Conservation (phyloP, 2,888 invertebrate genomes). For the Cistogaster globosa region DNA sequence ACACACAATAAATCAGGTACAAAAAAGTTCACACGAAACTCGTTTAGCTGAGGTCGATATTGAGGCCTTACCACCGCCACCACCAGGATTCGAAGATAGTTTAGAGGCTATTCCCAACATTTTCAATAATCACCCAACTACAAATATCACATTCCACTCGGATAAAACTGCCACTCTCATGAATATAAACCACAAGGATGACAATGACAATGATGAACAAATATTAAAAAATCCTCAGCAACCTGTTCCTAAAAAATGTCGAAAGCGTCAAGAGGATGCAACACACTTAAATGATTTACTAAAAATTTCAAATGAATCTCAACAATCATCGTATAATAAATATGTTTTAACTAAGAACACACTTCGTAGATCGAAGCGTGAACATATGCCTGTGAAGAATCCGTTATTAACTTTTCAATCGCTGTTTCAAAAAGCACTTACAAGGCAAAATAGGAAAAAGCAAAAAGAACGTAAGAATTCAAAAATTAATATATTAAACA, state of each 20-base stretch:
- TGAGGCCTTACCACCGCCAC: slow-evolving; percentile 21
- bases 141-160: slow-evolving; percentile 2
- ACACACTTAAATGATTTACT: not conserved
- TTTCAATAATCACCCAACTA: not conserved
- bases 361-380: slow-evolving; percentile 77
- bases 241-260: slow-evolving; percentile 56
- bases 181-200: not conserved
- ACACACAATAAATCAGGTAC: not conserved
- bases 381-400: slow-evolving; percentile 73
- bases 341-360: slow-evolving; percentile 15
- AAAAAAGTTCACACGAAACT: not conserved
- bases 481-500: not conserved
- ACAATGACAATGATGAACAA: slow-evolving; percentile 12
- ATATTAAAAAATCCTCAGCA: slow-evolving; percentile 72
- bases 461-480: not conserved
- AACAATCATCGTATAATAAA: not conserved
- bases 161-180: not conserved
- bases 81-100: slow-evolving; percentile 46
- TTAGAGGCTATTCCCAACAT: slow-evolving; percentile 16
- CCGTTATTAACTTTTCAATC: slow-evolving; percentile 29
- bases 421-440: slow-evolving; percentile 34
- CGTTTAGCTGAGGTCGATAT: not conserved
- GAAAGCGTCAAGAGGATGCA: not conserved
- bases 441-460: slow-evolving; percentile 1
- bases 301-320: not conserved